Base-by-base conservation (phyloP, 2,888 invertebrate species). In the Unio pictorum region DNA sequence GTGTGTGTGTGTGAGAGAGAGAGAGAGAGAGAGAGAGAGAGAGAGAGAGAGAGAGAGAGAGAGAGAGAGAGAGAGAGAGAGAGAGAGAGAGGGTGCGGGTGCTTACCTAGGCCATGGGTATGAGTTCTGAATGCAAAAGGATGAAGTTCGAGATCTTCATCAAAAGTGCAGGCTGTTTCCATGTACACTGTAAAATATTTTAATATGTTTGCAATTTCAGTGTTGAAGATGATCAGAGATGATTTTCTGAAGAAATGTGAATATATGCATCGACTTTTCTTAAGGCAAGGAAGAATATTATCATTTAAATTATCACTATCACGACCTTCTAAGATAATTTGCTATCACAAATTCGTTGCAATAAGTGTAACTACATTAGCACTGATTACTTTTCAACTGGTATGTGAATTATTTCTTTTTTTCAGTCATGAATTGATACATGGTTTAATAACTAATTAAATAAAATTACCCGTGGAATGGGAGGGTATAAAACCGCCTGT, bases 101-200 rank as follows among this genome's bases (percentile, higher is more conserved):
- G 55, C 71, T 79, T 78, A 89, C 89, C 90, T 17, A 98, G 92
- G 34, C 93, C 92, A 86, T 99, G 99, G 0, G 99, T 98, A 88
- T 99, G 99, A 0, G 95, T 95, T 75, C 99, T 93, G 91, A 95
- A 99, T 0, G 97, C 98, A 91, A 99, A 96, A 0, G 99, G 99
- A 91, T 97, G 94, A 64, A 99, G 93, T 6, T 93, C 93, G 89
- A 96, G 95, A 68, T 95, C 92, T 3, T 84, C 82, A 11, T 91
- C 91, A 63, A 97, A 93, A 69, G 92, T 91, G 90, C 99, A 99
- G 0, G 96, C 94, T 0, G 96, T 93, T 91, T 99, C 99, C 95
- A 99, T 95, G 84, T 95, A 88, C 30, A 84, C 86, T 79, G 76
- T 23, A 71, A 73, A 64, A 45, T 11, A 11, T 45, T 45, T 11